Percentiles rank a stretch among this genome's conserved stretches.
phyloP scores from a whole-genome alignment of 1,140 invertebrate species.

The Orchestia grillus region DNA sequence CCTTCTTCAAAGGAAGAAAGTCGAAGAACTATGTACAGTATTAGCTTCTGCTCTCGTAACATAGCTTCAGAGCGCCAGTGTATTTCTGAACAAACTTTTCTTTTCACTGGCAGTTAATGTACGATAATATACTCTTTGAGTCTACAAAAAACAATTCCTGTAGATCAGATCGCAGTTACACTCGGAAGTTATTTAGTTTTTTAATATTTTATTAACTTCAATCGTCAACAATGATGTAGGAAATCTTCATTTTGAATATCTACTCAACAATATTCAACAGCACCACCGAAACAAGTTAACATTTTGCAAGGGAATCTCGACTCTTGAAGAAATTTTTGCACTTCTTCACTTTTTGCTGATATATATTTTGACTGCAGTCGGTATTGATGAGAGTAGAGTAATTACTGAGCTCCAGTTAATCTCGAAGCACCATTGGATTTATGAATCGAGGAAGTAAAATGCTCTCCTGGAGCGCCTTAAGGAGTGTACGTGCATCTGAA shows the following conservation, averaged over 20 bases:
- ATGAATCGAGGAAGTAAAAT: background rate
- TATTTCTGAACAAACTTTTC: background rate
- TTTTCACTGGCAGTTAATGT: background rate
- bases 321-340: background rate
- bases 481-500: slow-evolving; percentile 35
- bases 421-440: background rate
- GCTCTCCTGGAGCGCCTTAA: background rate
- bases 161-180: background rate
- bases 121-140: background rate
- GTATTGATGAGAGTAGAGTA: background rate
- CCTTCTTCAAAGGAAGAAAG: background rate
- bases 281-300: background rate
- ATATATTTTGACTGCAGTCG: background rate
- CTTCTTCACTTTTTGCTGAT: background rate
- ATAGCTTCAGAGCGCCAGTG: background rate
- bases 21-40: background rate
- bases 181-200: background rate
- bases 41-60: background rate
- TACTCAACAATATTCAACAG: background rate
- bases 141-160: background rate
- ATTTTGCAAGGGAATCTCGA: background rate
- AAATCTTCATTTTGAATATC: background rate
- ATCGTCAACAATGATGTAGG: background rate
- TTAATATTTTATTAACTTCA: background rate
- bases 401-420: background rate